Base-by-base conservation (phyloP, 2,113 vertebrate genomes). In the Plestiodon gilberti region DNA sequence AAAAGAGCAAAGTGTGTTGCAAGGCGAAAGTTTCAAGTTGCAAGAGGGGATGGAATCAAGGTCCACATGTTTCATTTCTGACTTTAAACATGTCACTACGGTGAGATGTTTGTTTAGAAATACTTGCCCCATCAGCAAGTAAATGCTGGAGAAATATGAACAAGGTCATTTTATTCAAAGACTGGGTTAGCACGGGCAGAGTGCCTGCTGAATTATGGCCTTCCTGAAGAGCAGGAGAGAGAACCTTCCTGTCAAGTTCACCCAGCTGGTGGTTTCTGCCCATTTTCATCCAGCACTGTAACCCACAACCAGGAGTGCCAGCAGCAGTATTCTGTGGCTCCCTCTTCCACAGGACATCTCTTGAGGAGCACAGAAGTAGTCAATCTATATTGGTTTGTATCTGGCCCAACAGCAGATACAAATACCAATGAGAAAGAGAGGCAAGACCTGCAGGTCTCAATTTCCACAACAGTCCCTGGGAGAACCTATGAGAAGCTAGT, bases 21-120 rank as follows among this genome's bases (percentile, higher is more conserved):
- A 75, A 85, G 84, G 74, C 90, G 84, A 87, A 67, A 35, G 2
- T 30, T 91, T 35, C 70, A 92, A 82, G 93, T 88, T 87, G 85
- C 73, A 43, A 88, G 81, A 93, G 89, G 80, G 92, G 92, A 90
- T 88, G 77, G 90, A 91, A 90, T 61, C 1, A 1, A 77, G 81
- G 55, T 71, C 81, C 73, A 74, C 74, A 83, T 70, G 85, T 64
- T 71, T 80, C 6, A 67, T 78, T 84, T 92, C 88, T 87, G 17
- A 74, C 87, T 76, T 89, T 70, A 90, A 90, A 83, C 28, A 52
- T 43, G 40, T 33, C 38, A 48, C 78, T 86, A 84, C 82, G 69
- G 73, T 71, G 79, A 73, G 74, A 48, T 59, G 7, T 87, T 87
- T 89, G 73, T 90, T 82, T 91, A 84, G 80, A 82, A 90, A 80